These are phyloP conservation scores for Orthosia gothica DNA, from an alignment of 2,888 invertebrate species.

Conservation along the genomic window DNA sequence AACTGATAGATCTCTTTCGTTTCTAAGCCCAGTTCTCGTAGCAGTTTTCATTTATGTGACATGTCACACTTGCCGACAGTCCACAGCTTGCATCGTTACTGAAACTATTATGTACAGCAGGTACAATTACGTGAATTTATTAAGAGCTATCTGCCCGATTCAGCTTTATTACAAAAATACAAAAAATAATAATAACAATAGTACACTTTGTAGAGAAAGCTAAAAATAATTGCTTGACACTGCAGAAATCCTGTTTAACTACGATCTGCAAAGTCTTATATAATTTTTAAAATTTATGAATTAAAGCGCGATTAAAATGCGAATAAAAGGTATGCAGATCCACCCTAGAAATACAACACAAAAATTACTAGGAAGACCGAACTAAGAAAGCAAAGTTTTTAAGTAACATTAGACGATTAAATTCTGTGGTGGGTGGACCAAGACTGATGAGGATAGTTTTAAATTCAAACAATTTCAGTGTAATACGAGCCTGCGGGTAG, in stretches of 20 bases:
- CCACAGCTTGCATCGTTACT: neutral
- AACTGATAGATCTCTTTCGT: slow-evolving; percentile 28
- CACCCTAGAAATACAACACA: slow-evolving; percentile 13
- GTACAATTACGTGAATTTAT: neutral
- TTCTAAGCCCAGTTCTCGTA: slow-evolving; percentile 8
- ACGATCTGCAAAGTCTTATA: slow-evolving; percentile 46
- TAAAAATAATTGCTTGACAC: slow-evolving; percentile 44
- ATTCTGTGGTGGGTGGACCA: slow-evolving; percentile 38
- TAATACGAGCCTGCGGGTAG: slow-evolving; percentile 33
- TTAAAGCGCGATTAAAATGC: slow-evolving; percentile 45
- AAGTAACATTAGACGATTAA: slow-evolving; percentile 46
- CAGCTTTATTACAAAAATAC: neutral
- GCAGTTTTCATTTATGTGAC: slow-evolving; percentile 21
- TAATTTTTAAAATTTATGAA: slow-evolving; percentile 54
- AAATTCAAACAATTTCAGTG: slow-evolving; percentile 52
- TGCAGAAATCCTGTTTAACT: slow-evolving; percentile 37
- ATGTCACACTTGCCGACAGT: neutral
- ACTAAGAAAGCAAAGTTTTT: slow-evolving; percentile 29
- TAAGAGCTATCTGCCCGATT: neutral
- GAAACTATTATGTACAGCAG: neutral
- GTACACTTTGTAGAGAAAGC: slow-evolving; percentile 16
- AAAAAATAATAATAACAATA: neutral
- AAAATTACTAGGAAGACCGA: slow-evolving; percentile 28
- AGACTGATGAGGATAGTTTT: slow-evolving; percentile 52
- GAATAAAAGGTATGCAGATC: slow-evolving; percentile 27